These are phyloP conservation scores for Drosophila eohydei DNA, from an alignment of 2,888 invertebrate genomes.

Conservation along the genomic window DNA sequence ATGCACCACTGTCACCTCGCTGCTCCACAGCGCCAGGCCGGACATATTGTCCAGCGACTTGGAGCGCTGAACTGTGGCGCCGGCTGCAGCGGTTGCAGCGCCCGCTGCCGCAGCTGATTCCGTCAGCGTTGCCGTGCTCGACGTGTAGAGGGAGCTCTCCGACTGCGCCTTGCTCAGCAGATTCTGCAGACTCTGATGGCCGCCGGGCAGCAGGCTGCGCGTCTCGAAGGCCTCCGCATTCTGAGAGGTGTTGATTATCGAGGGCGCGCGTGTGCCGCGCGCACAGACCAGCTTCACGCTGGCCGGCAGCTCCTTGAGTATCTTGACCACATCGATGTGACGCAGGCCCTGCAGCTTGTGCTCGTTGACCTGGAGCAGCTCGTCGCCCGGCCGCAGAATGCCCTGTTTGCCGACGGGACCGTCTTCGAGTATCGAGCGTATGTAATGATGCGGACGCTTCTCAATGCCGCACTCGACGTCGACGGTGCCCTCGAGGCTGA, in stretches of 20 bases:
- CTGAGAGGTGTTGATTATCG: slow-evolving; percentile 91
- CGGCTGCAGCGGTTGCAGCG: neutral
- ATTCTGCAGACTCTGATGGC: slow-evolving; percentile 92
- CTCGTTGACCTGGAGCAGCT: slow-evolving; percentile 98
- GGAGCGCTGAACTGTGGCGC: slow-evolving; percentile 87
- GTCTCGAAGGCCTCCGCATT: slow-evolving; percentile 92
- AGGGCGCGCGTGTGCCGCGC: slow-evolving; percentile 87
- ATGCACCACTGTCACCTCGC: slow-evolving; percentile 95
- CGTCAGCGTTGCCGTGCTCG: slow-evolving; percentile 92
- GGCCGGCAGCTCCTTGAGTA: slow-evolving; percentile 95
- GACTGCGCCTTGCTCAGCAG: slow-evolving; percentile 97
- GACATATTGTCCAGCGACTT: slow-evolving; percentile 97
- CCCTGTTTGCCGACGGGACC: slow-evolving; percentile 98
- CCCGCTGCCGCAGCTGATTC: slow-evolving; percentile 85
- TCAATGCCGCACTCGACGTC: slow-evolving; percentile 99
- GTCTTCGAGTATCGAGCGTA: slow-evolving; percentile 97
- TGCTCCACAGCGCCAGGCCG: slow-evolving; percentile 98
- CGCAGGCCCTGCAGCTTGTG: slow-evolving; percentile 95
- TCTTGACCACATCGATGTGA: slow-evolving; percentile 98
- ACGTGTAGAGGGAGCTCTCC: slow-evolving; percentile 95
- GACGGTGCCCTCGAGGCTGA: slow-evolving; percentile 98
- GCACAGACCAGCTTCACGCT: slow-evolving; percentile 97
- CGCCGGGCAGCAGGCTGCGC: slow-evolving; percentile 93
- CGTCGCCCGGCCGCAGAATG: slow-evolving; percentile 96
- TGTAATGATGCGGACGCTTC: slow-evolving; percentile 99